Percentiles rank a stretch among this genome's conserved stretches.
Evolutionary conservation across 1,140 invertebrate species (phyloP).

Genomic region (Pogonus chalceus): DNA sequence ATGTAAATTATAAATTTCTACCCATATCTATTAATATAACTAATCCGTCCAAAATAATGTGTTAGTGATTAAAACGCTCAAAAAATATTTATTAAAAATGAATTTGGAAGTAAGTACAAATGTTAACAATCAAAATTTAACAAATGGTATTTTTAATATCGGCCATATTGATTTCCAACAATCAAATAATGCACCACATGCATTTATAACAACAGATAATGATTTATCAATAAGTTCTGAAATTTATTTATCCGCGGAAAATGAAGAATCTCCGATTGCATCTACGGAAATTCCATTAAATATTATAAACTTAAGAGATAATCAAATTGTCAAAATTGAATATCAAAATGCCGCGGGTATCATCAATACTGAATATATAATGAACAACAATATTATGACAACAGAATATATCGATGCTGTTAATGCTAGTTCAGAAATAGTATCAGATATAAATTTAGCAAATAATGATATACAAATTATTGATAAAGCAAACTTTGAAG

Average conservation of each 20-base stretch:
- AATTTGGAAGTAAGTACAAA: not conserved
- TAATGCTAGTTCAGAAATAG: not conserved
- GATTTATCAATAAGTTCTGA: not conserved
- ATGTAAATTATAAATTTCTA: no score
- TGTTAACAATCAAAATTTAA: not conserved
- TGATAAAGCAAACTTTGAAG: not conserved
- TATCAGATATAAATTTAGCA: not conserved
- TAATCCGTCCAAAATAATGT: slow-evolving; percentile 3
- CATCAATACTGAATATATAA: slow-evolving; percentile 29
- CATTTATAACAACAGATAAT: not conserved
- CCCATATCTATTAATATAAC: no score
- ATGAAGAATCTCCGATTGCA: not conserved
- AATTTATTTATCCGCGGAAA: not conserved
- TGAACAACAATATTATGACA: slow-evolving; percentile 21
- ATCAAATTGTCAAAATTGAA: slow-evolving; percentile 28
- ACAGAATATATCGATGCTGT: slow-evolving; percentile 6
- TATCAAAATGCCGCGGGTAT: slow-evolving; percentile 26
- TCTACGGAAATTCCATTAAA: slow-evolving; percentile 7
- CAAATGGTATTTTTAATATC: not conserved
- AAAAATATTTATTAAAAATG: not conserved
- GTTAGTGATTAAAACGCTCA: no score
- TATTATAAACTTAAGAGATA: slow-evolving; percentile 24
- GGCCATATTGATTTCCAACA: not conserved
- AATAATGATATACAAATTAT: not conserved
- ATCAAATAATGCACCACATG: not conserved